Base-by-base conservation (phyloP, 2,113 vertebrate genomes). In the Pelmatolapia mariae region DNA sequence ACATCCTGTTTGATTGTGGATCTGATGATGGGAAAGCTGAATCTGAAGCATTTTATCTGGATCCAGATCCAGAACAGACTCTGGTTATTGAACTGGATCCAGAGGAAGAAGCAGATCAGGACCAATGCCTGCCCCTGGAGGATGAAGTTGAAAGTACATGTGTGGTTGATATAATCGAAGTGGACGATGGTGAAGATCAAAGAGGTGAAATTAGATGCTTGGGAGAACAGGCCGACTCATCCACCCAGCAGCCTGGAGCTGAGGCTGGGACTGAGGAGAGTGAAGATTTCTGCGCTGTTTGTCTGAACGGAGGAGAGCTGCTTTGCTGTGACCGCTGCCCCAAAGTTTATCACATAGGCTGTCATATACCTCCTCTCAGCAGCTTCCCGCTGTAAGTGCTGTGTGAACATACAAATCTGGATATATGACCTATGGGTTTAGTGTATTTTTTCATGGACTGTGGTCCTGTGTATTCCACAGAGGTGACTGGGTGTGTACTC, bases 231-330 rank as follows among this genome's bases (percentile, higher is more conserved):
- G 36, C 1, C 1, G 22, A 47, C 16, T 59, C 47, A 2, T 79
- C 61, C 6, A 2, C 24, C 15, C 66, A 61, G 61, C 78, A 80
- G 33, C 36, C 71, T 19, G 91, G 54, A 81, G 66, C 73, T 84
- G 94, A 43, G 90, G 90, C 83, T 54, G 91, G 10, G 83, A 18
- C 59, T 52, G 82, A 78, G 38, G 88, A 92, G 92, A 98, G 98
- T 6, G 98, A 99, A 53, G 98, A 99, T 86, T 99, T 98, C 93
- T 99, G 98, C 66, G 98, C 97, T 0, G 98, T 98, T 53, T 99
- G 98, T 91, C 96, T 97, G 82, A 98, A 98, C 0, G 98, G 98
- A 18, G 98, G 98, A 53, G 98, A 98, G 19, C 89, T 99, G 82
- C 92, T 99, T 56, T 99, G 98, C 92, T 99, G 98, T 80, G 98